Evolutionary conservation across 2,888 invertebrate genomes (phyloP), one percentile per base, ranked within the genome.

Genomic region (Tanaodytes sp.): DNA sequence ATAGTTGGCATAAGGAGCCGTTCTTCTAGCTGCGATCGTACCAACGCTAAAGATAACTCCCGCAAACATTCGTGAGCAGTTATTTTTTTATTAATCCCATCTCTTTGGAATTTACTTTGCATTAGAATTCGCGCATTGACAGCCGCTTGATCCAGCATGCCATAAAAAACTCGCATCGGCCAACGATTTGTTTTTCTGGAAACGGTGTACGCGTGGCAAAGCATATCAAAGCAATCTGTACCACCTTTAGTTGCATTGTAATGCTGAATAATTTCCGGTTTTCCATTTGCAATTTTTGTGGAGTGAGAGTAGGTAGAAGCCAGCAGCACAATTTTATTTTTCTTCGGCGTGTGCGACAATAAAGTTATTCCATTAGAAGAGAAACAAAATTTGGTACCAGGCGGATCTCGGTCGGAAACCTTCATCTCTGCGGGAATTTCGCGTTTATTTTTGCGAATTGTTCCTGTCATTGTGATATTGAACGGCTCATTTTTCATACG

Each of bases 371-470:
- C 16, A 43, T 64, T 51, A 14, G 39, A 19, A 14, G 39, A 19
- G 33, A 33, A 49, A 23, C 63, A 55, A 54, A 72, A 72, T 14
- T 58, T 51, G 9, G 61, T 59, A 20, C 12, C 48, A 1, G 63
- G 66, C 12, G 43, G 19, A 14, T 37, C 20, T 42, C 59, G 54
- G 15, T 30, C 27, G 2, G 64, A 59, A 14, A 64, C 14, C 37
- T 63, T 67, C 48, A 71, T 48, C 14, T 67, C 52, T 8, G 19
- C 33, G 1, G 73, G 71, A 19, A 75, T 64, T 45, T 74, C 71
- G 12, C 30, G 27, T 19, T 74, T 72, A 52, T 75, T 73, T 40
- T 75, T 72, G n/a, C 71, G 15, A 14, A 74, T 43, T 6, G 68
- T 74, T 5, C 74, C 75, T 23, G 65, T 68, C 1, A 65, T 43